Evolutionary conservation across 2,888 invertebrate genomes (phyloP), one percentile per base, ranked within the genome.

Genomic region (Luperina testacea): DNA sequence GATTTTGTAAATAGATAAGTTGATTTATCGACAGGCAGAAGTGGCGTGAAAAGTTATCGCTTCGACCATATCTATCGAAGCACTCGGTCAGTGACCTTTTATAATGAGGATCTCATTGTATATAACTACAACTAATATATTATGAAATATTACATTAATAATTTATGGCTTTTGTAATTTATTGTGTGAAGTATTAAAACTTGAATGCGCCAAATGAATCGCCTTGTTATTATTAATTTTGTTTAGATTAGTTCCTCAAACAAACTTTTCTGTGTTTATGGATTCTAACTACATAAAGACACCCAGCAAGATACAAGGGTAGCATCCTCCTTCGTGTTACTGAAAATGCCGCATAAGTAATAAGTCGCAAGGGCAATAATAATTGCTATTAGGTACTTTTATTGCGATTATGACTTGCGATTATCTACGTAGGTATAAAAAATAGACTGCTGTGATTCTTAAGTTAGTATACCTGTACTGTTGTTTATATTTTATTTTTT

Each of bases 1-100:
- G 81, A 77, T 81, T 72, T 86, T 87, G 77, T 87, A 85, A 85
- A 87, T 87, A 87, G 70, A 83, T 87, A 86, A 78, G 64, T 86
- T 78, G 63, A 78, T 85, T 72, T 75, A 68, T 69, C 77, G 82
- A 78, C 88, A 68, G 32, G 82, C 77, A 77, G 77, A 78, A 77
- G 73, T 72, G 88, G 72, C 45, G 71, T 69, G 76, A 80, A 83
- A 74, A 69, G 24, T 81, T 57, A 72, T 73, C 45, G 83, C 81
- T 85, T 86, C 78, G 73, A 76, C 45, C 48, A 67, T 77, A 69
- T 69, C 68, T 75, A 61, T 77, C 59, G 85, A 83, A 83, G 85
- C 80, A 77, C 68, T 65, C 75, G 68, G 77, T 80, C 84, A 68
- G 48, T 84, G 86, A 80, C 82, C 71, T 67, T 63, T 73, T 84